Base-by-base conservation (phyloP, 2,797 vertebrate species). In the Mustela erminea region DNA sequence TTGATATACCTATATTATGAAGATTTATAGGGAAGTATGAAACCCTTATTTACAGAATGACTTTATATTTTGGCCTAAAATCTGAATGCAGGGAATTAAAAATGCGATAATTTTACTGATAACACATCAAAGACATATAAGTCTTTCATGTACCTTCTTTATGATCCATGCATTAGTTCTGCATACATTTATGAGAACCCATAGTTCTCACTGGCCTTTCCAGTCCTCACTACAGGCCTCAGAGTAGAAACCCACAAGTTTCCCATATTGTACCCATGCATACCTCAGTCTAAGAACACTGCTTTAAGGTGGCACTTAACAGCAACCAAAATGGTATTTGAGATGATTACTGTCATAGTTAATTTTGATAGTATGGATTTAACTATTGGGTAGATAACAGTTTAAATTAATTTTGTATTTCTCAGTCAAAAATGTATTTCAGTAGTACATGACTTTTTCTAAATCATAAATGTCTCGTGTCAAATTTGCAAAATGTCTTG, bases 351-450 rank as follows among this genome's bases (percentile, higher is more conserved):
- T 58, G 12, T 29, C 32, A 12, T 54, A 29, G 12, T 52, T 81
- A 29, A 23, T 80, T 87, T 75, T 74, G 7, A 25, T 64, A 35
- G 7, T 15, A 10, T 25, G 38, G 41, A 56, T 60, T 54, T 23
- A 80, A 27, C 49, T 49, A 20, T 49, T 12, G 14, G 52, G 12
- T 43, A 58, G 49, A 75, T 75, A 2, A 54, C 23, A 38, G 43
- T 95, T 94, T 64, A 49, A 14, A 80, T 85, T 70, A 81, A 23
- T 58, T 83, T 54, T 91, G 0, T 86, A 64, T 93, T 84, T 96
- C 60, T 92, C 52, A 66, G 17, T 18, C 66, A 87, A 96, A 88
- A 93, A 56, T 78, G 52, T 84, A 82, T 90, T 93, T 86, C 64
- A 62, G 49, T 49, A 87, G 29, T 77, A 72, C 46, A 5, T 95